Evolutionary conservation across 2,797 vertebrate species (phyloP), one percentile per base, ranked within the genome.

Genomic region (Ataeniobius toweri): DNA sequence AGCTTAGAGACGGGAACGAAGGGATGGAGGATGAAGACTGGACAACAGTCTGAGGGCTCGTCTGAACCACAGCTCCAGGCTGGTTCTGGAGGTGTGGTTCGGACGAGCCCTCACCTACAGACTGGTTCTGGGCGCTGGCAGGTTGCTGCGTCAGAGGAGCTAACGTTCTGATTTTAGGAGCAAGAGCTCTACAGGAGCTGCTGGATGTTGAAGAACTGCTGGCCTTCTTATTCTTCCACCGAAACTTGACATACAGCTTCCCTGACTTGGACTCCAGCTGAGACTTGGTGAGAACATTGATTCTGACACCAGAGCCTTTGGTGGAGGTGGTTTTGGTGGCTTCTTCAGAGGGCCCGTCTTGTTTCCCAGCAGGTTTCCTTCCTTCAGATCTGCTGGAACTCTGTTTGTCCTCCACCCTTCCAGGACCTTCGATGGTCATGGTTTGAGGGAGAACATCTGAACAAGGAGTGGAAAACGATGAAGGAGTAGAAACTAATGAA

Each of bases 231-330:
- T 41, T 39, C 3, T 56, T 69, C 61, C 28, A 69, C 14, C 24
- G n/a, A 26, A 41, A 69, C 36, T 44, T 69, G 8, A 39, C 36
- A 1, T 28, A 31, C 14, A 28, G 7, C 13, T 51, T 16, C 0
- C 16, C n/a, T 31, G 48, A 26, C 2, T 0, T 44, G 20, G 26
- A 10, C 18, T n/a, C 39, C 13, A 75, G 18, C 61, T 75, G 74
- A 3, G 75, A 70, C 75, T 46, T 77, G 39, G 24, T 70, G 5
- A 77, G n/a, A 26, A 77, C 16, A 26, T 77, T 77, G 31, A 70
- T 58, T 7, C 2, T 18, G 22, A 39, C 12, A 8, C 22, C 18
- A 9, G 12, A n/a, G 58, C 24, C 24, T 28, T 26, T 20, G 14
- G 13, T 14, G 31, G 48, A 2, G 0, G 48, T 13, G 0, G 22